phyloP scores from a whole-genome alignment of 2,888 invertebrate genomes.

The Tinea pellionella region DNA sequence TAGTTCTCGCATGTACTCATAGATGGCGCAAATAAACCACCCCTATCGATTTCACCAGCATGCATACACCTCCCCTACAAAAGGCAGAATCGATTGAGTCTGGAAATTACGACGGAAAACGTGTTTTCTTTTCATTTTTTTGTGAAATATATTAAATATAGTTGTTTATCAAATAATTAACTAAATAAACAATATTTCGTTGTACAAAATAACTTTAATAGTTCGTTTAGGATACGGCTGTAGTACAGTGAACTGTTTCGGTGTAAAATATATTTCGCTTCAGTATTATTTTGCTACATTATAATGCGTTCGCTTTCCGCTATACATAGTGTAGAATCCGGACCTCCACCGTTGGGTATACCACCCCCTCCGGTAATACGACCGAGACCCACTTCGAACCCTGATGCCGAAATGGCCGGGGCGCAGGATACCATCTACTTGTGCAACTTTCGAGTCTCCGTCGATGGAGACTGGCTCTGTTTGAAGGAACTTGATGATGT shows the following conservation, averaged over 20 bases:
- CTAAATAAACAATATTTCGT: not conserved
- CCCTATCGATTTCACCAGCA: not conserved
- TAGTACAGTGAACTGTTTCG: not conserved
- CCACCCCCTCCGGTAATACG: slow-evolving; percentile 44
- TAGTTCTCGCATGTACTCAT: not conserved
- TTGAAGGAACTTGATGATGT: slow-evolving; percentile 94
- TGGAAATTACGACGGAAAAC: not conserved
- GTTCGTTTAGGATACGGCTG: not conserved
- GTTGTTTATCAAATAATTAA: not conserved
- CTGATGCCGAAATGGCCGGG: slow-evolving; percentile 78
- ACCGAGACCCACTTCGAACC: slow-evolving; percentile 38
- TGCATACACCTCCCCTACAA: not conserved
- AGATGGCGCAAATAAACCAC: not conserved
- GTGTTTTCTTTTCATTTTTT: not conserved
- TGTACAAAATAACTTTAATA: not conserved
- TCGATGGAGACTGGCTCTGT: slow-evolving; percentile 97
- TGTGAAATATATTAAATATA: not conserved
- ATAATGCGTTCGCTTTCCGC: slow-evolving; percentile 62
- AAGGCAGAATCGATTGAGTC: not conserved
- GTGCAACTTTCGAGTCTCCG: slow-evolving; percentile 97
- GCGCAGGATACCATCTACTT: slow-evolving; percentile 97
- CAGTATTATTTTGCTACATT: not conserved
- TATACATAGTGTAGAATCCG: slow-evolving; percentile 56
- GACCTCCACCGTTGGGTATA: slow-evolving; percentile 45
- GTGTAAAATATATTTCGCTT: not conserved